Evolutionary conservation across 2,888 invertebrate species (phyloP).

Genomic region (Margaritifera margaritifera): DNA sequence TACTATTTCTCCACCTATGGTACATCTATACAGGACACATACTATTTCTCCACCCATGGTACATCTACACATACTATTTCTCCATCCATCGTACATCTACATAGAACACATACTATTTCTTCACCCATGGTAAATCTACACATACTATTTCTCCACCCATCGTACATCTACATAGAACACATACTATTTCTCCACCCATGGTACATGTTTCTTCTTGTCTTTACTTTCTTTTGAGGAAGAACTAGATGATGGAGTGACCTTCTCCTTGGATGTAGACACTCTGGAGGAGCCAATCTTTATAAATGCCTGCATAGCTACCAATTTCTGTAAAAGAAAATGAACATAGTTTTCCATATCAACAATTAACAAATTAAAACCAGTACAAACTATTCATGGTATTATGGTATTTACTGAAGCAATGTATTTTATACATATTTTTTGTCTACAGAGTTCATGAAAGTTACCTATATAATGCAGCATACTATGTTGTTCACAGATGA

Average conservation of each 20-base stretch:
- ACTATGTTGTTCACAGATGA: too few species aligned
- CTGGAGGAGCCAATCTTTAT: constrained; percentile 63
- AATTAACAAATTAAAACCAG: too few species aligned
- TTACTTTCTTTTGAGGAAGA: constrained; percentile 33
- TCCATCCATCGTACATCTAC: too few species aligned
- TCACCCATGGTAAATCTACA: background rate
- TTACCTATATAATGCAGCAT: too few species aligned
- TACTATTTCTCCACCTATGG: background rate
- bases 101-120: background rate
- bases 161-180: constrained; percentile 19
- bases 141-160: background rate
- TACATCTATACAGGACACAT: constrained; percentile 25
- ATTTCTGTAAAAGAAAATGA: background rate
- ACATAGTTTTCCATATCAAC: too few species aligned
- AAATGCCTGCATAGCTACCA: constrained; percentile 68
- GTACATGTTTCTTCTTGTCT: constrained; percentile 58
- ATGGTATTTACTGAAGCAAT: too few species aligned
- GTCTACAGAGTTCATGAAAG: too few species aligned
- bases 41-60: constrained; percentile 76
- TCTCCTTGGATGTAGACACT: constrained; percentile 46
- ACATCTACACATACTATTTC: constrained; percentile 24
- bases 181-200: constrained; percentile 76
- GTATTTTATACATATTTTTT: too few species aligned
- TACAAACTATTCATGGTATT: too few species aligned
- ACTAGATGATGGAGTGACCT: constrained; percentile 19